Percentiles rank a stretch among this genome's conserved stretches.
Evolutionary conservation across 2,797 vertebrate genomes (phyloP).

Genomic region (Stomatorhinus walkeri): DNA sequence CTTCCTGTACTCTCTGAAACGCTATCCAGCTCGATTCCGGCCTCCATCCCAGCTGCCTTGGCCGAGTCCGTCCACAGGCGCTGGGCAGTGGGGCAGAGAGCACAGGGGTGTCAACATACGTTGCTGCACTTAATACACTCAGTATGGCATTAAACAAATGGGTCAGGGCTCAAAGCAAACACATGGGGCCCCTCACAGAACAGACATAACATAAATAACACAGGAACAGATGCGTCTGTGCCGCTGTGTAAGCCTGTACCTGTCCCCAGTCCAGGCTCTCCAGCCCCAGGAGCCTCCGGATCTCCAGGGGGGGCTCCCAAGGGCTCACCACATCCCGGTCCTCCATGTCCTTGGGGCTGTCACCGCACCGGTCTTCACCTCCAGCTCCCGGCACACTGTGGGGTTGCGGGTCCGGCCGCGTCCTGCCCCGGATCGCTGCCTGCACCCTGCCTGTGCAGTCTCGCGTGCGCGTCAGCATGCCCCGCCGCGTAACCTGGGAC

Average conservation of each 20-base stretch:
- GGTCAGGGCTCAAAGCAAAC: background rate
- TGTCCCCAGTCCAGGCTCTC: slow-evolving; percentile 22
- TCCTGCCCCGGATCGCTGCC: slow-evolving; percentile 22
- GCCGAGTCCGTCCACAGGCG: slow-evolving; percentile 25
- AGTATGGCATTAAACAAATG: background rate
- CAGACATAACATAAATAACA: background rate
- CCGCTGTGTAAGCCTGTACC: slow-evolving; percentile 32
- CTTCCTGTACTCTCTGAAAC: slow-evolving; percentile 70
- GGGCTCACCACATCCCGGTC: slow-evolving; percentile 51
- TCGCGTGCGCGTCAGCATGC: slow-evolving; percentile 47
- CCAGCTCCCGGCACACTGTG: slow-evolving; percentile 13
- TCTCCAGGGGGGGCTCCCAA: slow-evolving; percentile 58
- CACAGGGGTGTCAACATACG: background rate
- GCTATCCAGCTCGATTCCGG: slow-evolving; percentile 41
- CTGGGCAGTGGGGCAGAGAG: slow-evolving; percentile 41
- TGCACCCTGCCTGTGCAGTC: slow-evolving; percentile 5
- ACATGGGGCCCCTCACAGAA: background rate
- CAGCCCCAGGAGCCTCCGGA: slow-evolving; percentile 46
- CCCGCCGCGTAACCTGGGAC: slow-evolving; percentile 60
- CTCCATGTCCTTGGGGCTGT: slow-evolving; percentile 36
- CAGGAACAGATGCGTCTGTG: background rate
- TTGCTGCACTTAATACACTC: background rate
- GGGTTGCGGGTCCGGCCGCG: background rate
- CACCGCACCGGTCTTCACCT: slow-evolving; percentile 17
- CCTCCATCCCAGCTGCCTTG: background rate